Conservation (phyloP, 2,113 vertebrate genomes). For the Opisthocomus hoazin region DNA sequence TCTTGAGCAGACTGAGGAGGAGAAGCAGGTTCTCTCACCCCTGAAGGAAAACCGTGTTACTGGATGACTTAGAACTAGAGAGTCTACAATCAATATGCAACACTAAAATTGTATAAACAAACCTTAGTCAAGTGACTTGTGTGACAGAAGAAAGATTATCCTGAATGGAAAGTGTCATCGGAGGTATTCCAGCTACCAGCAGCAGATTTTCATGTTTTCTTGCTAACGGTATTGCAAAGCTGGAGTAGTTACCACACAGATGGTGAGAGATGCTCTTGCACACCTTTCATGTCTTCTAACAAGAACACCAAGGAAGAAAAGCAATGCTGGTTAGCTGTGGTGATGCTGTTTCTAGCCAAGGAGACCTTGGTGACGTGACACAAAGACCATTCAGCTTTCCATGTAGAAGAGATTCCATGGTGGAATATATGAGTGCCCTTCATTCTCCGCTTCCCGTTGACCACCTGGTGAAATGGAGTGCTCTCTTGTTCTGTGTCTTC, state of each 20-base stretch:
- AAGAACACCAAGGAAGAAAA: background rate
- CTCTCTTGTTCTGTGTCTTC: background rate
- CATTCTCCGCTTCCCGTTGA: too few species aligned
- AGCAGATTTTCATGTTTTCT: background rate
- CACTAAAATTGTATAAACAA: background rate
- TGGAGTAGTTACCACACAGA: background rate
- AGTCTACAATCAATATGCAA: background rate
- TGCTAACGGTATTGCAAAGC: background rate
- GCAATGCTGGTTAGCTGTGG: background rate
- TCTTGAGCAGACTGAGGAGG: background rate
- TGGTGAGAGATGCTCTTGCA: background rate
- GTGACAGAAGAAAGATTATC: background rate
- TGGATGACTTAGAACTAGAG: background rate
- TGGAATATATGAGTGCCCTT: background rate
- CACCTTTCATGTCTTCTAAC: background rate
- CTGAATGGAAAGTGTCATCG: background rate
- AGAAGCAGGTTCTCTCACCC: background rate
- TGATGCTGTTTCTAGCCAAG: background rate
- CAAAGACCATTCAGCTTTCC: background rate
- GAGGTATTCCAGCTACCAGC: background rate
- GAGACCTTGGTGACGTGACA: background rate
- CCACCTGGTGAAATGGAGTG: background rate
- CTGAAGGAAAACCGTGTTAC: background rate
- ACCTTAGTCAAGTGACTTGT: background rate
- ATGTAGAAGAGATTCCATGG: background rate